Percentiles rank a stretch among this genome's conserved stretches.
These are phyloP conservation scores for Pedionomus torquatus DNA, from an alignment of 2,113 vertebrate genomes.

Conservation along the genomic window DNA sequence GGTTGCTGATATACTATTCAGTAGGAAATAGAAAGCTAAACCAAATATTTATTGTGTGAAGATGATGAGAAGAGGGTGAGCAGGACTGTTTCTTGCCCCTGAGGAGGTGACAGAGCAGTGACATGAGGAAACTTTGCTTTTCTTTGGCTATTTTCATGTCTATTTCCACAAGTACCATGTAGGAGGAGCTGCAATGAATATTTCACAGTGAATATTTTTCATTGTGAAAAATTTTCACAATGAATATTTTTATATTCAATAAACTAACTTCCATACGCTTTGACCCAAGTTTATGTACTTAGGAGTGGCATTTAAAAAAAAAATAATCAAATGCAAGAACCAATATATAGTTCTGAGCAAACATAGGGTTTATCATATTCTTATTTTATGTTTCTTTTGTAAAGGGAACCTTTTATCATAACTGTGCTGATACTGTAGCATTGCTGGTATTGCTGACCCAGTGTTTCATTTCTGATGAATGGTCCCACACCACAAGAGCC, in stretches of 20 bases:
- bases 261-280: not conserved
- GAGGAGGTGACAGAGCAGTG: not conserved
- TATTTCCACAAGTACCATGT: not conserved
- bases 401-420: not conserved
- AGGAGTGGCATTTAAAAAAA: not conserved
- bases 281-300: not conserved
- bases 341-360: not conserved
- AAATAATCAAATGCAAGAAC: not conserved
- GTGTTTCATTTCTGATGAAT: not conserved
- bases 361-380: not conserved
- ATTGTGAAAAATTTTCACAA: too few species aligned
- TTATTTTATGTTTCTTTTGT: not conserved
- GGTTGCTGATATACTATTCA: not conserved
- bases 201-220: too few species aligned
- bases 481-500: not conserved
- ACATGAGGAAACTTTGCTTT: not conserved
- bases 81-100: not conserved
- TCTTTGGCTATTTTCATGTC: not conserved
- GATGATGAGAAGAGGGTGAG: not conserved
- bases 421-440: not conserved
- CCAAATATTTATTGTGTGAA: not conserved
- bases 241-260: too few species aligned
- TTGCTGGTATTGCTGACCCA: not conserved
- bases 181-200: not conserved
- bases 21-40: not conserved